Base-by-base conservation (phyloP, 2,888 invertebrate species). In the Pycnomerus fuliginosus region DNA sequence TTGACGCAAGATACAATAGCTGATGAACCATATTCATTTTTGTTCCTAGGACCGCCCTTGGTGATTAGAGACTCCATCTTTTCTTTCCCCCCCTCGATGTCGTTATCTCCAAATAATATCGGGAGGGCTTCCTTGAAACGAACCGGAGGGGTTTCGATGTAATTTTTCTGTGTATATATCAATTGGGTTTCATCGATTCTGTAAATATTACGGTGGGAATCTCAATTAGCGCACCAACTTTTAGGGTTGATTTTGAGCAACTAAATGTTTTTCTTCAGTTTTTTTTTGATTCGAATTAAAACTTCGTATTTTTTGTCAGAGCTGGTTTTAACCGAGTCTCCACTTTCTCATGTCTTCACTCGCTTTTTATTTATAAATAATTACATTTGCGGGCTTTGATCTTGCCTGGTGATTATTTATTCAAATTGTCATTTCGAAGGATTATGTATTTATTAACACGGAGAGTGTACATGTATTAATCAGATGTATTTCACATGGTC, bases 21-120 rank as follows among this genome's bases (percentile, higher is more conserved):
- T 55, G 57, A 57, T 59, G 56, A 56, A 59, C 56, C 56, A 53
- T 55, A 50, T 56, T 57, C 59, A 53, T 55, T 53, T 56, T 20
- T 55, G 50, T 46, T 28, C 46, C 16, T 40, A 22, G 24, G 46
- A 46, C 46, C 46, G 46, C 46, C 46, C 42, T 34, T 34, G 46
- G 46, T 42, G 46, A 47, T 47, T 47, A 47, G 33, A 47, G n/a
- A n/a, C n/a, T 32, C 23, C 36, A 20, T 17, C 31, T 17, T 38
- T 38, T 39, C 44, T 32, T 40, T 31, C 45, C 8, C 12, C 39
- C 38, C 28, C 39, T 39, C 29, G 39, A 44, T 44, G 39, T 44
- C 38, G 39, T 44, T 44, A 38, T 39, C 44, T 33, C 34, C 39
- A 12, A 44, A 44, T 44, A 44, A 44, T 35, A 31, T 40, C 30